phyloP scores from a whole-genome alignment of 2,888 invertebrate genomes.

The Spodoptera picta region DNA sequence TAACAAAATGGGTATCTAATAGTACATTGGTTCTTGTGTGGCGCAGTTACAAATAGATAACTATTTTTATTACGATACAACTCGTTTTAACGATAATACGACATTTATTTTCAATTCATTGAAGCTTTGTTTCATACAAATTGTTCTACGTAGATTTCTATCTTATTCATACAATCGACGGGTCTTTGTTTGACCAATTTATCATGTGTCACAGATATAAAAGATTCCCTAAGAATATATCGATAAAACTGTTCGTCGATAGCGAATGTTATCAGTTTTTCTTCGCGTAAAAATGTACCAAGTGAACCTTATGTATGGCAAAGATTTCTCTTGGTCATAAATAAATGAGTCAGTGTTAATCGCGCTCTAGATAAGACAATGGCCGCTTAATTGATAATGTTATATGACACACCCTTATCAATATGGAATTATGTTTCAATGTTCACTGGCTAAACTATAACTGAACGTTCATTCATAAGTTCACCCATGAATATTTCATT shows the following conservation, averaged over 20 bases:
- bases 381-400: conserved; percentile 55
- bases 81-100: too few species aligned
- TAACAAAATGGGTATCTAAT: conserved; percentile 37
- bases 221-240: conserved; percentile 21
- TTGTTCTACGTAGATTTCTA: conserved; percentile 2
- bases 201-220: conserved; percentile 15
- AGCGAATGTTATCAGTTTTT: conserved; percentile 7
- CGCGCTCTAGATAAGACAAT: conserved; percentile 61
- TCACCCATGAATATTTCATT: conserved; percentile 18
- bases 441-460: conserved; percentile 28
- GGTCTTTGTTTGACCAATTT: conserved; percentile 12
- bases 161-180: background rate
- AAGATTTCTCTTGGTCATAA: conserved; percentile 42
- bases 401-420: conserved; percentile 33
- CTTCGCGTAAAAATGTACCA: conserved; percentile 6
- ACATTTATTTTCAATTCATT: too few species aligned
- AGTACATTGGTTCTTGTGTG: conserved; percentile 26
- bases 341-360: conserved; percentile 66
- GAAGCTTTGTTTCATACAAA: conserved; percentile 4
- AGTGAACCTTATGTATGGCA: conserved; percentile 14
- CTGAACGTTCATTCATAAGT: conserved; percentile 22
- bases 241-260: conserved; percentile 13
- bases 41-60: conserved; percentile 2
- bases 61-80: too few species aligned
- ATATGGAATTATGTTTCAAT: conserved; percentile 34